Evolutionary conservation across 2,797 vertebrate species (phyloP).

Genomic region (Craterocephalus amniculus): DNA sequence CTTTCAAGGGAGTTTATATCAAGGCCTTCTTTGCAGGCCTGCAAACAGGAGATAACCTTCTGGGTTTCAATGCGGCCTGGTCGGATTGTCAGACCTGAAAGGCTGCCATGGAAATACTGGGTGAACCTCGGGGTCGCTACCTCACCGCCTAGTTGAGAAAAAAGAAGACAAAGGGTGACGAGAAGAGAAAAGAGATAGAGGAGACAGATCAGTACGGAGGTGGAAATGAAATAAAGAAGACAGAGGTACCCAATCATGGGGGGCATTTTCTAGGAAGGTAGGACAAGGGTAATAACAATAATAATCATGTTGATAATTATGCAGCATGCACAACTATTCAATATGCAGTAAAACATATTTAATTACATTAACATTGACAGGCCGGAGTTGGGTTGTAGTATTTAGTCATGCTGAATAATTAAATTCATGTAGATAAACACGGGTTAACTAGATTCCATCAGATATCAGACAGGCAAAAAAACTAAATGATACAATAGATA

Average conservation of each 20-base stretch:
- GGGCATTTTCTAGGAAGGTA: not conserved
- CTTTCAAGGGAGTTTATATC: constrained; percentile 96
- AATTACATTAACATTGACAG: not conserved
- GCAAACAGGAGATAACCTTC: constrained; percentile 97
- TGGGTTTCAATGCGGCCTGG: constrained; percentile 95
- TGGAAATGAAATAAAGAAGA: constrained; percentile 1
- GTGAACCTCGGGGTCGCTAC: constrained; percentile 93
- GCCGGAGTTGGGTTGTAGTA: not conserved
- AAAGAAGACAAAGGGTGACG: constrained; percentile 1
- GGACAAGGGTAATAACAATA: not conserved
- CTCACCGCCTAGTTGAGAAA: constrained; percentile 86
- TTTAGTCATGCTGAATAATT: not conserved
- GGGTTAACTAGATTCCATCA: not conserved
- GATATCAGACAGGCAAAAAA: not conserved
- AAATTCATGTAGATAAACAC: not conserved
- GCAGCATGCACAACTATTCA: too few relatives aligned
- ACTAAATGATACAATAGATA: too few relatives aligned
- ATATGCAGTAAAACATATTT: not conserved
- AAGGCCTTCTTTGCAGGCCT: constrained; percentile 97
- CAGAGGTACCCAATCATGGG: not conserved
- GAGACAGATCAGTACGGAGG: not conserved
- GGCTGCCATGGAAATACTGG: constrained; percentile 95
- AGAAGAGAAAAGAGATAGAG: not conserved
- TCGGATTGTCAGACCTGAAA: constrained; percentile 94
- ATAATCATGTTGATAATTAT: too few relatives aligned